phyloP scores from a whole-genome alignment of 2,888 invertebrate species.

The Digitonthophagus gazella region DNA sequence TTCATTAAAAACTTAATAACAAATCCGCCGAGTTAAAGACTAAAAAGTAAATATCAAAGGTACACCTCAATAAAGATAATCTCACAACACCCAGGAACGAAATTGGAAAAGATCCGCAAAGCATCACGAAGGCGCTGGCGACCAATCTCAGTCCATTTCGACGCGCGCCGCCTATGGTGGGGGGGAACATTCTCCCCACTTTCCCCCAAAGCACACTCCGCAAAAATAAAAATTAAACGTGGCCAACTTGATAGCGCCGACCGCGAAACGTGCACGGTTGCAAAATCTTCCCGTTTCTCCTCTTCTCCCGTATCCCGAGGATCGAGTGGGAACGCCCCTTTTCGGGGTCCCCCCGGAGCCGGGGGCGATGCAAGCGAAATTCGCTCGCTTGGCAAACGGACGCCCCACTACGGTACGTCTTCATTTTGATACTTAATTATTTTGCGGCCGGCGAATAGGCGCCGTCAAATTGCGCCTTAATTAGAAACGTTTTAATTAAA shows the following conservation, averaged over 20 bases:
- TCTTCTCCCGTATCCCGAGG: not conserved
- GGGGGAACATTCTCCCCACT: too few relatives aligned
- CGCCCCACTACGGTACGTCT: slow-evolving; percentile 49
- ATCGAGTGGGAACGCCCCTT: not conserved
- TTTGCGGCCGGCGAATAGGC: slow-evolving; percentile 46
- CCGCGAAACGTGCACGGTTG: not conserved
- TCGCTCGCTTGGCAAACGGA: too few relatives aligned
- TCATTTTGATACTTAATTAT: slow-evolving; percentile 52
- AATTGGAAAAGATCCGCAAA: not conserved
- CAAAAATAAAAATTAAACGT: not conserved
- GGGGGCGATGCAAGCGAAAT: slow-evolving; percentile 40
- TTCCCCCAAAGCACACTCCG: not conserved
- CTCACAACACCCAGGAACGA: not conserved
- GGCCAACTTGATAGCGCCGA: not conserved
- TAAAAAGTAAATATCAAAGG: not conserved
- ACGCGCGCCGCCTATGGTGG: not conserved
- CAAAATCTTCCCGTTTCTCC: not conserved
- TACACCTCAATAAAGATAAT: not conserved
- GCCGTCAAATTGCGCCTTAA: slow-evolving; percentile 46
- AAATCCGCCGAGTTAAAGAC: not conserved
- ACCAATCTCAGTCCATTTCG: not conserved
- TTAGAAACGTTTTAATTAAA: slow-evolving; percentile 51
- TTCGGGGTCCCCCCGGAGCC: slow-evolving; percentile 1
- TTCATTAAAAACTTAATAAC: not conserved
- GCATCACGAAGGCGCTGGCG: not conserved